Evolutionary conservation across 1,140 invertebrate species (phyloP), one percentile per base, ranked within the genome.

Genomic region (Drosophila watanabei): DNA sequence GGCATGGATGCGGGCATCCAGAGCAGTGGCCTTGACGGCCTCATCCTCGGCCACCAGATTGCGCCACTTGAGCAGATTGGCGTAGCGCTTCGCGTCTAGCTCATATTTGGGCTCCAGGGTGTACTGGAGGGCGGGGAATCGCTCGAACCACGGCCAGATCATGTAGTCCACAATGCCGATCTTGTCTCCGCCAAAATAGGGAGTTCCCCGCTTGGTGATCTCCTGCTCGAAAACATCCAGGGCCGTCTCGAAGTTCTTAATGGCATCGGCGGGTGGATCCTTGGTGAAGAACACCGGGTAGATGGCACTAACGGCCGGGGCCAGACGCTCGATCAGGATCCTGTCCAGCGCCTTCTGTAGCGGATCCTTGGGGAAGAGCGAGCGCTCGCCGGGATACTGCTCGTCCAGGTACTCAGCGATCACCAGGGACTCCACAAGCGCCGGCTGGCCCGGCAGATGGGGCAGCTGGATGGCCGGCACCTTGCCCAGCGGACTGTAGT

Each of bases 141-240:
- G 94, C 92, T 98, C 97, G 79, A 96, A 96, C 97, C 97, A 98
- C 4, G 97, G 97, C 97, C 97, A 98, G 64, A 98, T 96, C 97
- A 98, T 97, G 63, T 97, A 96, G 92, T 98, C 97, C n/a, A 96
- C 94, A 95, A 97, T 97, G n/a, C 96, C 97, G 7, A 97, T 96
- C 64, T 95, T 93, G 11, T 93, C 83, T 46, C 97, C 97, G 73
- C 94, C 94, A 83, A 97, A 96, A 83, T 95, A 98, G n/a, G 93
- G 94, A 6, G 95, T 96, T 46, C 94, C 86, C 7, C 86, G 71
- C 43, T 75, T 69, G 11, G 24, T 65, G 7, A 98, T 80, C 89
- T 97, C 96, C 59, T 94, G 94, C 82, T 97, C 96, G 68, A 96
- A 95, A 2, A 95, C 78, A 81, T 95, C 95, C 30, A 97, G 89